Evolutionary conservation across 1,140 invertebrate species (phyloP).

Genomic region (Ceratosolen solmsi): DNA sequence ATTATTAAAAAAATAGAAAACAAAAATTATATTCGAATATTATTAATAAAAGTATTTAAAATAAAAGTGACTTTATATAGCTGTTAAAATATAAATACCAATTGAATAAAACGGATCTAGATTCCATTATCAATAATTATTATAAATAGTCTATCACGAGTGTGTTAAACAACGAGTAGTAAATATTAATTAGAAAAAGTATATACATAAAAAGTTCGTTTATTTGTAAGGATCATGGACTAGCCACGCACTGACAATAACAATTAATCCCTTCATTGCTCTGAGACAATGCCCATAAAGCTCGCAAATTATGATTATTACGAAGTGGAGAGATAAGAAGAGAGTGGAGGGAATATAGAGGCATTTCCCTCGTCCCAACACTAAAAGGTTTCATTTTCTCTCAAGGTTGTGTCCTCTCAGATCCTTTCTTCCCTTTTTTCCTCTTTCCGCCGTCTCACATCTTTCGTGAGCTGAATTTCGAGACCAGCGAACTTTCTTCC

Average conservation of each 20-base stretch:
- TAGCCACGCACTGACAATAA: not conserved
- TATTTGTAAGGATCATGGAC: not conserved
- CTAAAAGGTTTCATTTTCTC: constrained; percentile 25
- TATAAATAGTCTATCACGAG: too few relatives aligned
- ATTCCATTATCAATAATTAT: too few relatives aligned
- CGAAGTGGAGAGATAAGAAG: not conserved
- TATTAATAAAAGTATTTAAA: too few relatives aligned
- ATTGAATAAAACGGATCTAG: too few relatives aligned
- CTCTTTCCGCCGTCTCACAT: not conserved
- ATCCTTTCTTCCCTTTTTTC: not conserved
- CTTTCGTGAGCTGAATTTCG: constrained; percentile 19
- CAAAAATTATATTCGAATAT: too few relatives aligned
- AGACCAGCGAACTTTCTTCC: not conserved
- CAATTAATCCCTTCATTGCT: not conserved
- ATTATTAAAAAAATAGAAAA: too few relatives aligned
- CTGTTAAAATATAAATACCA: too few relatives aligned
- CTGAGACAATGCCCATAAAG: constrained; percentile 2
- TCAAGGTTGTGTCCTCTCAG: constrained; percentile 5
- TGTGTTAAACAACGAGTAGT: too few relatives aligned
- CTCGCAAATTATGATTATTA: constrained; percentile 22
- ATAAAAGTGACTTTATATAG: too few relatives aligned
- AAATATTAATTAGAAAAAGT: not conserved
- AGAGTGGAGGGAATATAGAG: not conserved
- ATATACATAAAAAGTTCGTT: not conserved
- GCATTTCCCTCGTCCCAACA: constrained; percentile 1